A percentile compares a stretch with the other conserved stretches of the same genome.
Conservation (phyloP, 2,888 invertebrate species). For the Pantelozetes paolii region DNA sequence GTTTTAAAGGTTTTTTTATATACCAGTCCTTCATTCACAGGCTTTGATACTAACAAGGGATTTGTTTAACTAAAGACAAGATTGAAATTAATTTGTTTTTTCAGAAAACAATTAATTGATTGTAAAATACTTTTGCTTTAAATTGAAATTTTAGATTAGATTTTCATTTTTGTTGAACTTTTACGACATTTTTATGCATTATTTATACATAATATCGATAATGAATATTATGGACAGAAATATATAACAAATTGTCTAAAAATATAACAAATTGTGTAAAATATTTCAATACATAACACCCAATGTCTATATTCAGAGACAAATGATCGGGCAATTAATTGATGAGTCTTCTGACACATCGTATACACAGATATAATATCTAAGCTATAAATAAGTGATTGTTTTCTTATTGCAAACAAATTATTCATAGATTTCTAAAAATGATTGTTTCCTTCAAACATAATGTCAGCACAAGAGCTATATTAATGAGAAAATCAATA, state of each 20-base stretch:
- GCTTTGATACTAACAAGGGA: neutral
- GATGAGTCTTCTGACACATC: neutral
- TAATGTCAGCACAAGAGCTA: neutral
- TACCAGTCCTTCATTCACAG: neutral
- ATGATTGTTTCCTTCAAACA: neutral
- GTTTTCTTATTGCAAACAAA: neutral
- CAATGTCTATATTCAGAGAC: neutral
- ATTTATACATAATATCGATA: neutral
- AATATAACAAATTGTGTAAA: neutral
- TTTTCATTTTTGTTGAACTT: neutral
- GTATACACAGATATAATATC: neutral
- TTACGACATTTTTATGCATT: neutral
- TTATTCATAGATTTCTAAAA: neutral
- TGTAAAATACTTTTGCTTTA: neutral
- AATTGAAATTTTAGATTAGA: neutral
- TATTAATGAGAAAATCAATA: conserved; percentile 36
- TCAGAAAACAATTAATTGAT: neutral
- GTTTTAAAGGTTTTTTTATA: neutral
- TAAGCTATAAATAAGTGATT: neutral
- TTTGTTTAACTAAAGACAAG: neutral
- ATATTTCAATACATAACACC: neutral
- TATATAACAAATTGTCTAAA: neutral
- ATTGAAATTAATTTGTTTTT: neutral
- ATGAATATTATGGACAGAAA: neutral
- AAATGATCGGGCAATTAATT: neutral